phyloP scores from a whole-genome alignment of 2,797 vertebrate genomes.

The Mormyrops attenuatus region DNA sequence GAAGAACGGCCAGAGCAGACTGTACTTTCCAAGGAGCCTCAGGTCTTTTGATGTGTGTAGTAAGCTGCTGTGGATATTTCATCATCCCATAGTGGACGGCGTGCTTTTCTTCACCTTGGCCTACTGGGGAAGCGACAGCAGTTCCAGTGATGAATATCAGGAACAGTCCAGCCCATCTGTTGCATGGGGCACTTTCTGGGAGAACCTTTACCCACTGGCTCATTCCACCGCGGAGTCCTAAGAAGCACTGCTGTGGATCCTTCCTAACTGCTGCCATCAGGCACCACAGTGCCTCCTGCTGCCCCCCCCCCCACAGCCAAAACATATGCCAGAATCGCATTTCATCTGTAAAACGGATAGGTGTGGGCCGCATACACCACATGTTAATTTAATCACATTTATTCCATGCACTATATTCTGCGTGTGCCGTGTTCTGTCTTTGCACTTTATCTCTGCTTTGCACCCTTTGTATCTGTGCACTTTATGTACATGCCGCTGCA shows the following conservation, averaged over 20 bases:
- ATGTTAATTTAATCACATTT: neutral
- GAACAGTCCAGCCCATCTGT: neutral
- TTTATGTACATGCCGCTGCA: neutral
- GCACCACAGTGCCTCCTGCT: neutral
- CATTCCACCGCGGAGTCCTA: neutral
- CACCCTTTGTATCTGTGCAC: neutral
- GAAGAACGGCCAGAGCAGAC: neutral
- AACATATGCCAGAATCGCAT: neutral
- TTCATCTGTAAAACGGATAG: neutral
- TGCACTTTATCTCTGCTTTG: neutral
- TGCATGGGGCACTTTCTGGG: neutral
- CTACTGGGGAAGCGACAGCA: neutral
- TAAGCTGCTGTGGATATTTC: neutral
- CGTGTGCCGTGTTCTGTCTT: neutral
- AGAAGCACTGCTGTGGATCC: neutral
- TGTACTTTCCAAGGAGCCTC: neutral
- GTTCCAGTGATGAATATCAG: neutral
- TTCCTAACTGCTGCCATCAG: neutral
- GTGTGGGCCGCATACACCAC: neutral
- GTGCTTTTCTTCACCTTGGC: neutral
- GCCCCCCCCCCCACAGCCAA: neutral
- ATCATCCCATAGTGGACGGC: neutral
- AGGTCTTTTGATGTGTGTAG: neutral
- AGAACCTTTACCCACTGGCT: neutral
- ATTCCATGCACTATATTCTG: neutral